Evolutionary conservation across 2,888 invertebrate species (phyloP), one percentile per base, ranked within the genome.

Genomic region (Diarsia dahlii): DNA sequence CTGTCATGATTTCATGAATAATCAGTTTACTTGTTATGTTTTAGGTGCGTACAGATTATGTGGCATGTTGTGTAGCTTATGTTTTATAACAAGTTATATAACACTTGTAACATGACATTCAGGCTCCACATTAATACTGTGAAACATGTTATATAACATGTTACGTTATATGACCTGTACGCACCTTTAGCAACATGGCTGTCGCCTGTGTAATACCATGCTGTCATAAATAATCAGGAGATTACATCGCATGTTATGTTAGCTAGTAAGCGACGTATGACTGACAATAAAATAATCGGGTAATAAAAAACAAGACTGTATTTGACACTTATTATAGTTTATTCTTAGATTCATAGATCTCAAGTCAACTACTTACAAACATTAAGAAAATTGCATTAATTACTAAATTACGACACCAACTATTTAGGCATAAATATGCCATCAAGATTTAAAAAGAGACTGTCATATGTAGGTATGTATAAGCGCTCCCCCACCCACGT

Each of bases 321-420:
- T 62, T n/a, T 34, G 12, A 62, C n/a, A 63, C 34, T 63, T 48
- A 48, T 6, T 63, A 28, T 28, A 28, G 28, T 28, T 48, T 70
- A 70, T 63, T 70, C 10, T 48, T 34, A 48, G 23, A 68, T 56
- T 18, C 48, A 63, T 9, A 48, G n/a, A 34, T 34, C 46, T 63
- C 18, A 34, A 15, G 10, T 69, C 20, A 9, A 28, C 69, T 28
- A 46, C 45, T 8, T 18, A 58, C 13, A 48, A 2, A 70, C 62
- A 70, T 45, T 8, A n/a, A 60, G 20, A 62, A 39, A 45, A 28
- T 28, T 45, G 8, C 45, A 48, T 70, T 20, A 48, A 20, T 45
- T 45, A 13, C 20, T 39, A 5, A 39, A n/a, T 23, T 56, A 39
- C 5, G 12, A 2, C 15, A 23, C 28, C 58, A 58, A 13, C 8